phyloP scores from a whole-genome alignment of 2,797 vertebrate genomes.

The Alca torda region DNA sequence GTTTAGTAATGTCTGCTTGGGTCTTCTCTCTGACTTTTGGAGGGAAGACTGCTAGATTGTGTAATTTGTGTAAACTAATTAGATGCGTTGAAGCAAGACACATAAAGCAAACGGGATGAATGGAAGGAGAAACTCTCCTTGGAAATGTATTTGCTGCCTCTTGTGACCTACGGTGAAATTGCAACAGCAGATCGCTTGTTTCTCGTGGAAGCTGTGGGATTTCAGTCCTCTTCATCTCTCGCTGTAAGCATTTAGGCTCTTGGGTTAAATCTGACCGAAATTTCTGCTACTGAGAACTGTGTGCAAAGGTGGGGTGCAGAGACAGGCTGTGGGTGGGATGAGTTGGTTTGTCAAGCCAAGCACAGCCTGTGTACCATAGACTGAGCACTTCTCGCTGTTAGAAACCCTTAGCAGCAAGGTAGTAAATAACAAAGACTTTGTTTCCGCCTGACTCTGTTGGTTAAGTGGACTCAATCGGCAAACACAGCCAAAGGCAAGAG shows the following conservation, averaged over 20 bases:
- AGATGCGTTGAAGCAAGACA: background rate
- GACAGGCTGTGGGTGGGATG: background rate
- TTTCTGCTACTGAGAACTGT: background rate
- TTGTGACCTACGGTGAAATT: conserved; percentile 31
- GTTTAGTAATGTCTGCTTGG: background rate
- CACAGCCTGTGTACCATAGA: background rate
- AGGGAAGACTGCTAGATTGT: background rate
- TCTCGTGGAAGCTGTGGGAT: background rate
- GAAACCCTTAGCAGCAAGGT: background rate
- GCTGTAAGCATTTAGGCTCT: background rate
- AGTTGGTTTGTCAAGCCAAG: background rate
- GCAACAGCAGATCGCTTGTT: background rate
- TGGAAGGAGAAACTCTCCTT: background rate
- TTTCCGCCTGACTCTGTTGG: background rate
- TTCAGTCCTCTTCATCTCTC: background rate
- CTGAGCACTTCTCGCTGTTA: background rate
- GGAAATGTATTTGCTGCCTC: conserved; percentile 56
- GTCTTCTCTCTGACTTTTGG: background rate
- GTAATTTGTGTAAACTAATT: background rate
- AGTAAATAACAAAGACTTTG: background rate
- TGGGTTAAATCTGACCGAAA: background rate
- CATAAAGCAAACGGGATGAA: background rate
- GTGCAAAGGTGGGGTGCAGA: background rate
- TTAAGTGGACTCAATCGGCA: background rate
- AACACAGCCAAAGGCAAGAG: background rate